Percentiles rank a stretch among this genome's conserved stretches.
phyloP scores from a whole-genome alignment of 2,888 invertebrate genomes.

The Sycophila texana region DNA sequence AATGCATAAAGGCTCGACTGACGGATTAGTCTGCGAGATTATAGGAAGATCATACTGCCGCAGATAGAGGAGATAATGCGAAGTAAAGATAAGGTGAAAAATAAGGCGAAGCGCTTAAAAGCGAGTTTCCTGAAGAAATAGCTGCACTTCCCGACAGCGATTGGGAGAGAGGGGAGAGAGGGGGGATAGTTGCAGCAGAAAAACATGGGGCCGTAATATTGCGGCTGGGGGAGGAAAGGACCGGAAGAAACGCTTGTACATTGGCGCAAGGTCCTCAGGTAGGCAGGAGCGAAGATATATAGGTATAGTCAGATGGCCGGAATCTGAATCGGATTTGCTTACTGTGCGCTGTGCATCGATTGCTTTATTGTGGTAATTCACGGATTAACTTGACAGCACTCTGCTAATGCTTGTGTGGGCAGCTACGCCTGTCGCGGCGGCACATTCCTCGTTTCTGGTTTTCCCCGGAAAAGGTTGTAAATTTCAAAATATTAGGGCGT shows the following conservation, averaged over 20 bases:
- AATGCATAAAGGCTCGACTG: too few relatives aligned
- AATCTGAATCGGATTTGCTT: neutral
- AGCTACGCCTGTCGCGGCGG: neutral
- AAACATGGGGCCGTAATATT: neutral
- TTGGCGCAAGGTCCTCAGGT: neutral
- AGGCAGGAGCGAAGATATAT: conserved; percentile 9
- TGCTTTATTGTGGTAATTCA: conserved; percentile 65
- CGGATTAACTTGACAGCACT: conserved; percentile 61
- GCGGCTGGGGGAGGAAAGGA: neutral
- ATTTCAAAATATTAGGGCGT: neutral
- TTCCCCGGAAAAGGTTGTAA: neutral
- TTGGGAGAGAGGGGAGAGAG: neutral
- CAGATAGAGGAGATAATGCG: too few relatives aligned
- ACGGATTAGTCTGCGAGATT: too few relatives aligned
- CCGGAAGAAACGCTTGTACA: neutral
- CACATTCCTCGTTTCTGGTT: neutral
- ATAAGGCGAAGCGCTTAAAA: neutral
- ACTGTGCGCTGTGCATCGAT: conserved; percentile 50
- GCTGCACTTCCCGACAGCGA: neutral
- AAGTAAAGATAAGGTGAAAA: too few relatives aligned
- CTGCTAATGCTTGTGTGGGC: neutral
- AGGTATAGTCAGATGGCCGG: neutral
- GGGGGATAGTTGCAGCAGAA: neutral
- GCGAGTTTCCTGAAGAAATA: neutral
- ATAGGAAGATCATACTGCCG: too few relatives aligned